Evolutionary conservation across 2,888 invertebrate species (phyloP), one percentile per base, ranked within the genome.

Genomic region (Standfussiana lucernea): DNA sequence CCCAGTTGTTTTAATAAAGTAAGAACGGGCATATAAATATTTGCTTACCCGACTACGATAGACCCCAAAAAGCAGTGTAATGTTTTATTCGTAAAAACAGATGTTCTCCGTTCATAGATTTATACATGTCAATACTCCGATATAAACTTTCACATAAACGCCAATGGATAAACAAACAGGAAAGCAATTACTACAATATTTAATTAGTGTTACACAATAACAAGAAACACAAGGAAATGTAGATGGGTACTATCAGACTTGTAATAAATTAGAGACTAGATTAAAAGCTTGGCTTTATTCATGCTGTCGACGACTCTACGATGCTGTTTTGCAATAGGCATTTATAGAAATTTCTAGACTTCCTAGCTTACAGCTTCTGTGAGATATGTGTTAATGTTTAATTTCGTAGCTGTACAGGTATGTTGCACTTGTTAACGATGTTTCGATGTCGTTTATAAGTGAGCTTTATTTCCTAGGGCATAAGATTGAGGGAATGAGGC

Each of bases 171-270:
- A n/a, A n/a, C 67, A 65, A 61, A 61, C 80, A 71, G 85, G 72
- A 81, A 75, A 62, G 45, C 83, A 81, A 83, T 87, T 80, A 87
- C 72, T 66, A 70, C 78, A 78, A 85, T 83, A 88, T 88, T 88
- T 87, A 87, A 87, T 87, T 87, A 81, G 69, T 42, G 56, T 89
- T 87, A 77, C 79, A 80, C 74, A 88, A 89, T 87, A 87, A 85
- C 81, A 40, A 68, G 87, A 79, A 74, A 67, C 71, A 71, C 78
- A 53, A 87, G 87, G 85, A 87, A 87, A 81, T 87, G 81, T 87
- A 88, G 89, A 87, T 83, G 88, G 72, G 75, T 82, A 75, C 61
- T 80, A 79, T 86, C 72, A 50, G 56, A 15, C 13, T 32, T 35
- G 79, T 71, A 66, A 80, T 89, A 83, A 87, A 87, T 89, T 79